Base-by-base conservation (phyloP, 2,797 vertebrate species). In the Leucoraja ocellata region DNA sequence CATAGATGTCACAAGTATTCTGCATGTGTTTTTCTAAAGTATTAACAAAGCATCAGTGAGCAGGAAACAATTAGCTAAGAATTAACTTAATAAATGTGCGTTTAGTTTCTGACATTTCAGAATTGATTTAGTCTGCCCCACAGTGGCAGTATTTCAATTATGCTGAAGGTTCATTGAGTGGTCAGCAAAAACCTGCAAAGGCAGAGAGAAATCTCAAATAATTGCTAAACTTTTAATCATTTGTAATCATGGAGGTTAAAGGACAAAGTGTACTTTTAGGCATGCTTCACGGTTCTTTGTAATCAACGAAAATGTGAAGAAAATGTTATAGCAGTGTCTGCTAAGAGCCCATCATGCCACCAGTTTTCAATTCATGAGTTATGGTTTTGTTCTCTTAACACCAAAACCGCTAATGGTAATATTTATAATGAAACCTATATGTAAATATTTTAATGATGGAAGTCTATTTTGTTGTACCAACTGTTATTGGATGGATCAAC, bases 41-140 rank as follows among this genome's bases (percentile, higher is more conserved):
- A 74, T 92, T 92, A 76, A 91, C 61, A 68, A 74, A 32, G 32
- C 63, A 71, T 9, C 65, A 39, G 63, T 91, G 71, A n/a, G 90
- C 71, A 16, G 73, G 90, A 74, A 74, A 54, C 68, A 54, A 25
- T 91, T 74, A 65, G n/a, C 65, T 74, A 36, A 46, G 39, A 92
- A 73, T 58, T 36, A 92, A 54, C 71, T 54, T 91, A 71, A 76
- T 76, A n/a, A 58, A 74, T 76, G 90, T 11, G 54, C 18, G 71
- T 46, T 74, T 76, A 92, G 46, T 54, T 92, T 92, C 90, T 76
- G 68, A 76, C 46, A 73, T 5, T 46, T 91, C 88, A 91, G 88
- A 91, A 91, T 73, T 39, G 68, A 91, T 73, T 91, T 74, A 23
- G 36, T 25, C 65, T 71, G 11, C 88, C 36, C 23, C 36, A 63